Evolutionary conservation across 2,888 invertebrate species (phyloP).

Genomic region (Sialis lutaria): DNA sequence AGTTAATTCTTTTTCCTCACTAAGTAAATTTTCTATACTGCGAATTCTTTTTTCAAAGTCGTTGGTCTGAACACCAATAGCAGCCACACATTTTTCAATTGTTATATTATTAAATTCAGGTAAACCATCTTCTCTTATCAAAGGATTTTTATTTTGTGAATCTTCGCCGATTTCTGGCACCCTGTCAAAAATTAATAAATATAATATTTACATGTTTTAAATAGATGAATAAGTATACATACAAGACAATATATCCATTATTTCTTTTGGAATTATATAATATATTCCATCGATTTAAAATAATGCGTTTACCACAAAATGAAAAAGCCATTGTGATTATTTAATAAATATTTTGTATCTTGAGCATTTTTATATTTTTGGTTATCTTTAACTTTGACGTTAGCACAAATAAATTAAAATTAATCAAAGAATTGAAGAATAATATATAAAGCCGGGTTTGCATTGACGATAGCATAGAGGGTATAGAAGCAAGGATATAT

Average conservation of each 20-base stretch:
- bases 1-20: conserved; percentile 22
- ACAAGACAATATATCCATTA: conserved; percentile 54
- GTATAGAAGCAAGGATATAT: too few species aligned
- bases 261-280: conserved; percentile 22
- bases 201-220: conserved; percentile 2
- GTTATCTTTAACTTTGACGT: too few species aligned
- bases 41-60: conserved; percentile 64
- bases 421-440: too few species aligned
- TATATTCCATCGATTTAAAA: conserved; percentile 16
- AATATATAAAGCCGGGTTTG: too few species aligned
- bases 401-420: too few species aligned
- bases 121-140: conserved; percentile 52
- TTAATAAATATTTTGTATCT: too few species aligned
- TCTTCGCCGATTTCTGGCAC: conserved; percentile 76
- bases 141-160: conserved; percentile 52
- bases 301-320: conserved; percentile 20
- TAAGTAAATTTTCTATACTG: conserved; percentile 42
- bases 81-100: conserved; percentile 69
- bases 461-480: too few species aligned
- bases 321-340: conserved; percentile 20
- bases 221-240: conserved; percentile 23
- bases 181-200: conserved; percentile 26
- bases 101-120: conserved; percentile 69
- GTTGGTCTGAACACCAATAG: conserved; percentile 65
- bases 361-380: too few species aligned